phyloP scores from a whole-genome alignment of 2,113 vertebrate species.

The Pomatorhinus ruficollis region DNA sequence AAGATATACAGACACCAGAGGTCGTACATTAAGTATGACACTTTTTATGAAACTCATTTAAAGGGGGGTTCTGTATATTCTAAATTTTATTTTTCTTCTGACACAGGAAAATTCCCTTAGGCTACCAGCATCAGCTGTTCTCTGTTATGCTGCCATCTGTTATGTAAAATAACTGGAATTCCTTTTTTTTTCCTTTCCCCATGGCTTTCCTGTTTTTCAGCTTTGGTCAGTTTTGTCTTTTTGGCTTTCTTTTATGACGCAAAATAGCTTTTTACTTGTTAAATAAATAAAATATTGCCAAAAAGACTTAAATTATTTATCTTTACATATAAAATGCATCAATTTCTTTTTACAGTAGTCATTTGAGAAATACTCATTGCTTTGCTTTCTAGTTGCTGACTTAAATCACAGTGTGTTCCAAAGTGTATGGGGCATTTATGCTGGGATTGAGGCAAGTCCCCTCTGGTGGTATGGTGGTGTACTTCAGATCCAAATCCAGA shows the following conservation, averaged over 20 bases:
- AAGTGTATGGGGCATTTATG: not conserved
- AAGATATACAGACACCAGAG: not conserved
- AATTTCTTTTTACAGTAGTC: not conserved
- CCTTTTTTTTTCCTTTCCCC: constrained; percentile 17
- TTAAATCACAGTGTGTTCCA: not conserved
- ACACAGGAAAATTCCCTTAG: constrained; percentile 1
- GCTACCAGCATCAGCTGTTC: constrained; percentile 56
- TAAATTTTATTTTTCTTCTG: constrained; percentile 49
- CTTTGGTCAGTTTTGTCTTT: constrained; percentile 45
- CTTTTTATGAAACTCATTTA: constrained; percentile 33
- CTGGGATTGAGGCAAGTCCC: not conserved
- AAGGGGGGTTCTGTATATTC: not conserved
- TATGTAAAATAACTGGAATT: constrained; percentile 52
- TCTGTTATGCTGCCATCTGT: constrained; percentile 58
- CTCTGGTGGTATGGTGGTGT: not conserved
- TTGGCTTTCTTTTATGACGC: constrained; percentile 13
- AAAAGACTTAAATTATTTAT: not conserved
- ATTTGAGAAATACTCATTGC: not conserved
- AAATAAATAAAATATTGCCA: constrained; percentile 28
- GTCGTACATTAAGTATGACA: not conserved
- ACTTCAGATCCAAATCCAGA: not conserved
- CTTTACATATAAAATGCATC: not conserved
- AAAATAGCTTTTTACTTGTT: not conserved
- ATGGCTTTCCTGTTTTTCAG: constrained; percentile 52
- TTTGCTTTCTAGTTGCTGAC: not conserved